Percentiles rank a stretch among this genome's conserved stretches.
phyloP scores from a whole-genome alignment of 2,797 vertebrate genomes.

The Acrossocheilus fasciatus region DNA sequence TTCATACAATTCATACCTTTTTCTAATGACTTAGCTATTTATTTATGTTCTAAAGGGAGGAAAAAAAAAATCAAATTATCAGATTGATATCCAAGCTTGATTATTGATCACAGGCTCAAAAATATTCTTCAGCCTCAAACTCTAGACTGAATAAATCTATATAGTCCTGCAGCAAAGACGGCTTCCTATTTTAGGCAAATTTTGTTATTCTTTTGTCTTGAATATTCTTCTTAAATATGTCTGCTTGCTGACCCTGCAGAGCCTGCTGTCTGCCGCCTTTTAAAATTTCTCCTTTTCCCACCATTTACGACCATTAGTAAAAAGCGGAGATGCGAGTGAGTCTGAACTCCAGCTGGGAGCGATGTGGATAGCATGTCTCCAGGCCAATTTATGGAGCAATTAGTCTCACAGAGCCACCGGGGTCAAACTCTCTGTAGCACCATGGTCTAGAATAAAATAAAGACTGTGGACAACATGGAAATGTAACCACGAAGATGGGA shows the following conservation, averaged over 20 bases:
- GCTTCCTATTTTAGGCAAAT: slow-evolving; percentile 22
- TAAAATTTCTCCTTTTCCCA: slow-evolving; percentile 32
- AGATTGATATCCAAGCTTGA: neutral
- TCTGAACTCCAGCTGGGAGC: slow-evolving; percentile 54
- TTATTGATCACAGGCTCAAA: neutral
- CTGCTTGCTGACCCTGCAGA: slow-evolving; percentile 38
- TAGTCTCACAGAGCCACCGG: slow-evolving; percentile 54
- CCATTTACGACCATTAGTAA: slow-evolving; percentile 52
- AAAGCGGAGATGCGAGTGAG: slow-evolving; percentile 45
- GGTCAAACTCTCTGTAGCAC: slow-evolving; percentile 52
- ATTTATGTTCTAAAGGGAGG: neutral
- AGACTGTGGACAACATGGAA: slow-evolving; percentile 37
- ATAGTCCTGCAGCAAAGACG: neutral
- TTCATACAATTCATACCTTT: neutral
- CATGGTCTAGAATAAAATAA: slow-evolving; percentile 24
- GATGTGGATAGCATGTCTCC: slow-evolving; percentile 44
- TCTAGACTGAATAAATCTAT: slow-evolving; percentile 12
- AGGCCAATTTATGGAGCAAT: slow-evolving; percentile 64
- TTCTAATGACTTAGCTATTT: neutral
- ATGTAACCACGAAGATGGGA: neutral
- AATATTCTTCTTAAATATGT: slow-evolving; percentile 37
- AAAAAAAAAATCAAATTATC: neutral
- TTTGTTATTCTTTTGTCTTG: slow-evolving; percentile 37
- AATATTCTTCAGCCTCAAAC: slow-evolving; percentile 10
- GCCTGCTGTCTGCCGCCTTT: slow-evolving; percentile 42